Evolutionary conservation across 2,113 vertebrate genomes (phyloP).

Genomic region (Vireo altiloquus): DNA sequence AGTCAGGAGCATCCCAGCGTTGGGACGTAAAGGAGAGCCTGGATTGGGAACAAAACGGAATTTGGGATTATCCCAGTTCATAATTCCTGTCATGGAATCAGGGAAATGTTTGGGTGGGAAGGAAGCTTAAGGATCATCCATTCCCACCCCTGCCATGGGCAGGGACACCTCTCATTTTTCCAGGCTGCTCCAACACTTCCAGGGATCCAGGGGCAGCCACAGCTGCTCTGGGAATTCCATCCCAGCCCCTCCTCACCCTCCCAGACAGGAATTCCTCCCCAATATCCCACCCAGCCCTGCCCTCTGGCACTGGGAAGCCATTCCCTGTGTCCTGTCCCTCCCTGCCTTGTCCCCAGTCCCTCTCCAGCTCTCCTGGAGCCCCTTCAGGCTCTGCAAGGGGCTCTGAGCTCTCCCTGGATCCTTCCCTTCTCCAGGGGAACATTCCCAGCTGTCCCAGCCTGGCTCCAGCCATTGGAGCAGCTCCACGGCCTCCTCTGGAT

Average conservation of each 20-base stretch:
- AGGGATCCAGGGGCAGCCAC: not conserved
- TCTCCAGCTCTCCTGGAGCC: not conserved
- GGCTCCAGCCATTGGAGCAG: not conserved
- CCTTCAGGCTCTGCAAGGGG: not conserved
- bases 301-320: not conserved
- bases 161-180: not conserved
- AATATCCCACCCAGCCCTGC: not conserved
- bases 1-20: not conserved
- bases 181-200: fast-evolving
- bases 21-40: fast-evolving
- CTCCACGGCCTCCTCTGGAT: fast-evolving
- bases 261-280: not conserved
- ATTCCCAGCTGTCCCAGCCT: not conserved
- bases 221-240: not conserved
- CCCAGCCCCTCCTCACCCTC: not conserved
- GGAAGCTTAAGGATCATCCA: not conserved
- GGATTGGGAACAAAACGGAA: not conserved
- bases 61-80: not conserved
- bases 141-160: not conserved
- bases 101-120: not conserved
- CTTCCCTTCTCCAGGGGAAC: not conserved
- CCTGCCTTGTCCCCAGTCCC: not conserved
- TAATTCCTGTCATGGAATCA: not conserved
- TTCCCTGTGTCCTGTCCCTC: not conserved
- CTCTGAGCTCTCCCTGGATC: not conserved